phyloP scores from a whole-genome alignment of 2,888 invertebrate species.

The Diloba caeruleocephala region DNA sequence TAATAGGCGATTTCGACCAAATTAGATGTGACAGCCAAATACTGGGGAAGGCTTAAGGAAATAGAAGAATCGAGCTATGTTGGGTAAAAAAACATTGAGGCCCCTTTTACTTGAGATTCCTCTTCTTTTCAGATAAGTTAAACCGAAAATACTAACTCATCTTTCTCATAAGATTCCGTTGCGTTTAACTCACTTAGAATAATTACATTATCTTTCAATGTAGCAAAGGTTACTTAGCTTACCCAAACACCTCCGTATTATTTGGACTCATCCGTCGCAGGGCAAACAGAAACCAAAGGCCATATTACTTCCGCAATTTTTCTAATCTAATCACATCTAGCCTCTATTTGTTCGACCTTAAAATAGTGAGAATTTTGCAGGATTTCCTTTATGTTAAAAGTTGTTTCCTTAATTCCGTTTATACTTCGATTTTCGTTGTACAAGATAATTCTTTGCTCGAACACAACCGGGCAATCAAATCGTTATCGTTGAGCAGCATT shows the following conservation, averaged over 20 bases:
- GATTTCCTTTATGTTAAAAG: constrained; percentile 52
- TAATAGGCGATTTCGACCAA: constrained; percentile 66
- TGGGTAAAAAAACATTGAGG: constrained; percentile 16
- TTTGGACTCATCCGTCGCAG: constrained; percentile 44
- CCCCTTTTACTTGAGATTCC: background rate
- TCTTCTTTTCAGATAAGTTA: too few relatives aligned
- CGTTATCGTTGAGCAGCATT: constrained; percentile 58
- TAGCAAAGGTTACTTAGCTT: constrained; percentile 11
- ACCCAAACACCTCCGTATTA: constrained; percentile 30
- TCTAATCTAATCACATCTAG: constrained; percentile 56
- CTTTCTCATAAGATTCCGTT: too few relatives aligned
- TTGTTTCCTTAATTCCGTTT: constrained; percentile 51
- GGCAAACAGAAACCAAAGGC: constrained; percentile 48
- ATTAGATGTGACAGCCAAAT: constrained; percentile 56
- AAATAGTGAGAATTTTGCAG: constrained; percentile 43
- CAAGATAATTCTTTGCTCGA: constrained; percentile 51
- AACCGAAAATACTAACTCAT: too few relatives aligned
- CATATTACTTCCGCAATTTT: constrained; percentile 48
- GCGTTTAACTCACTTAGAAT: too few relatives aligned
- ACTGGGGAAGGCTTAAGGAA: constrained; percentile 45
- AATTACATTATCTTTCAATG: too few relatives aligned
- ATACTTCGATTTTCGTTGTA: constrained; percentile 47
- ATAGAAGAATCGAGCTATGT: constrained; percentile 39
- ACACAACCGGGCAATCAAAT: constrained; percentile 56
- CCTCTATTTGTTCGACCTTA: constrained; percentile 51